phyloP scores from a whole-genome alignment of 2,113 vertebrate genomes.

The Thamnaconus septentrionalis region DNA sequence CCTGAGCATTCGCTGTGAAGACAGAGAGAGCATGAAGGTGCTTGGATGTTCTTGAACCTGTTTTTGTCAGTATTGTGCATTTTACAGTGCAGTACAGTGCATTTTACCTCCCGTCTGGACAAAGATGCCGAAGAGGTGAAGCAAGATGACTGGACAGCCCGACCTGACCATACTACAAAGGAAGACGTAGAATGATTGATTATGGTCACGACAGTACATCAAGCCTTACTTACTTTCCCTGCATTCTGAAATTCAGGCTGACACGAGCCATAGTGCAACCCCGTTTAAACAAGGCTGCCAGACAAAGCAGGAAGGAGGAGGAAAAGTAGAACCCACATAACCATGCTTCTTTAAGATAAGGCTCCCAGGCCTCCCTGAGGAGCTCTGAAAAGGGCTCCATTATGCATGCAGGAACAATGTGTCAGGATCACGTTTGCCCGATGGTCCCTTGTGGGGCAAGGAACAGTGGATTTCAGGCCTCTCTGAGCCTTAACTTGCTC shows the following conservation, averaged over 20 bases:
- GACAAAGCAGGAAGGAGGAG: conserved; percentile 50
- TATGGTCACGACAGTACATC: background rate
- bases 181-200: conserved; percentile 5
- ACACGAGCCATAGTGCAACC: conserved; percentile 50
- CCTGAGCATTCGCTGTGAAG: conserved; percentile 77
- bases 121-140: conserved; percentile 73
- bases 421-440: conserved; percentile 77
- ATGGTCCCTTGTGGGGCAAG: conserved; percentile 66
- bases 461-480: conserved; percentile 53
- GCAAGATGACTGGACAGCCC: conserved; percentile 73
- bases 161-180: conserved; percentile 75
- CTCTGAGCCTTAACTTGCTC: conserved; percentile 52
- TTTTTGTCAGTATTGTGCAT: too few relatives aligned
- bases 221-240: conserved; percentile 23
- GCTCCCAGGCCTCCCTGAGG: conserved; percentile 77
- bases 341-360: conserved; percentile 76
- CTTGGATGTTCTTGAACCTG: too few relatives aligned
- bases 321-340: conserved; percentile 48
- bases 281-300: conserved; percentile 32
- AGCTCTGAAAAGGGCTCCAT: conserved; percentile 77
- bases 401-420: conserved; percentile 78
- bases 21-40: too few relatives aligned
- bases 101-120: conserved; percentile 64
- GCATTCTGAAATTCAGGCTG: conserved; percentile 15
- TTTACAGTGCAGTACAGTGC: too few relatives aligned